These are phyloP conservation scores for Siniperca obscura DNA, from an alignment of 2,797 vertebrate species.

Conservation along the genomic window DNA sequence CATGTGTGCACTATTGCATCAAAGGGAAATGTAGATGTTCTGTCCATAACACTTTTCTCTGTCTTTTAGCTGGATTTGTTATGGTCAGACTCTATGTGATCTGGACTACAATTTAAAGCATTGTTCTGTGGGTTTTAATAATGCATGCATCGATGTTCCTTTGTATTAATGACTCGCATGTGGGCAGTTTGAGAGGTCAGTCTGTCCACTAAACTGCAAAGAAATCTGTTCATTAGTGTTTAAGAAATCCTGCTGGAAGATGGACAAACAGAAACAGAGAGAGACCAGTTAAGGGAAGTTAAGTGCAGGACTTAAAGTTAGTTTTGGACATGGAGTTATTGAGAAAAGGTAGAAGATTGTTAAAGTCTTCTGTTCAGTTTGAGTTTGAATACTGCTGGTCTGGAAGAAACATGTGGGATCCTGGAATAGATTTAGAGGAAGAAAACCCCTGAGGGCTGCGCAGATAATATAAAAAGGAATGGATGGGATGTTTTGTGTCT, in stretches of 20 bases:
- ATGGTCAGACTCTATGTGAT: conserved; percentile 2
- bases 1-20: background rate
- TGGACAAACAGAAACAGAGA: background rate
- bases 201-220: conserved; percentile 16
- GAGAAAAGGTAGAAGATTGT: background rate
- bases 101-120: conserved; percentile 6
- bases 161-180: conserved; percentile 18
- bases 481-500: conserved; percentile 35
- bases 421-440: conserved; percentile 52
- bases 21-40: background rate
- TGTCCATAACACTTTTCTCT: background rate
- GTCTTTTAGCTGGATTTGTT: background rate
- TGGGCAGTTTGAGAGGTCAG: conserved; percentile 27
- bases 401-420: conserved; percentile 37
- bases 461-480: conserved; percentile 52
- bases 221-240: conserved; percentile 10
- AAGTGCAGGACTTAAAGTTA: background rate
- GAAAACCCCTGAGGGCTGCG: conserved; percentile 44
- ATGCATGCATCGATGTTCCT: background rate
- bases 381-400: conserved; percentile 9
- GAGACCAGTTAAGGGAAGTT: background rate
- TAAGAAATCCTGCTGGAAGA: conserved; percentile 1
- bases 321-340: background rate
- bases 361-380: background rate
- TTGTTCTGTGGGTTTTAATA: conserved; percentile 22